Conservation (phyloP, 30 jellyfish, hydroid and myxozoan genomes). For the Aurelia sp. region DNA sequence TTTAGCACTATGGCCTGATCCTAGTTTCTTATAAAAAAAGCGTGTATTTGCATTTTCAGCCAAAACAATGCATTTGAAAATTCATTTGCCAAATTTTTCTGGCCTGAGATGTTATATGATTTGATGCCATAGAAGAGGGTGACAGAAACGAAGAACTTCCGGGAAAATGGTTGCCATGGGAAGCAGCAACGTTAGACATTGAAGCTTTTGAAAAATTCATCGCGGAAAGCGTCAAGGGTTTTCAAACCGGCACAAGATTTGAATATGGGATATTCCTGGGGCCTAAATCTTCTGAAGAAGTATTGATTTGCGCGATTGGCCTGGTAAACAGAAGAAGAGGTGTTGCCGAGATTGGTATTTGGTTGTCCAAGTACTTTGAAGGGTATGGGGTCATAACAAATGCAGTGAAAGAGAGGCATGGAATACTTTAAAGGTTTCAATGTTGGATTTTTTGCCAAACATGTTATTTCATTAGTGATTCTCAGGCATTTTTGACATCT, state of each 20-base stretch:
- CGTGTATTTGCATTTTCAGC: too few relatives aligned
- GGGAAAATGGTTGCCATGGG: slow-evolving; percentile 49
- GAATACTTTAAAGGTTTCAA: background rate
- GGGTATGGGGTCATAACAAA: slow-evolving; percentile 15
- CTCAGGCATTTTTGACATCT: too few relatives aligned
- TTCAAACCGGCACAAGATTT: slow-evolving; percentile 2
- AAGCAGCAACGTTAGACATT: background rate
- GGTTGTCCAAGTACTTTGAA: slow-evolving; percentile 20
- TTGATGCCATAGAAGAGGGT: background rate
- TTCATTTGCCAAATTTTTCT: too few relatives aligned
- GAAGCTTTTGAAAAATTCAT: slow-evolving; percentile 5
- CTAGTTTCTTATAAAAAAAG: too few relatives aligned
- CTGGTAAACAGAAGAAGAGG: background rate
- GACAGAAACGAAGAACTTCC: background rate
- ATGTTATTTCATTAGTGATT: too few relatives aligned
- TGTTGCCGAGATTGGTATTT: slow-evolving; percentile 20
- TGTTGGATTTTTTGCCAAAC: too few relatives aligned
- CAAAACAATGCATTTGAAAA: too few relatives aligned
- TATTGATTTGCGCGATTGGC: slow-evolving; percentile 24
- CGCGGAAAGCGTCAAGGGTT: background rate
- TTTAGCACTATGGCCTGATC: too few relatives aligned
- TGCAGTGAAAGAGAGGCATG: slow-evolving; percentile 24
- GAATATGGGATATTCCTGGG: slow-evolving; percentile 28
- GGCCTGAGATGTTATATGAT: background rate
- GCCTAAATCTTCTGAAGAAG: background rate